Conservation (phyloP, 2,797 vertebrate genomes). For the Scyliorhinus canicula region DNA sequence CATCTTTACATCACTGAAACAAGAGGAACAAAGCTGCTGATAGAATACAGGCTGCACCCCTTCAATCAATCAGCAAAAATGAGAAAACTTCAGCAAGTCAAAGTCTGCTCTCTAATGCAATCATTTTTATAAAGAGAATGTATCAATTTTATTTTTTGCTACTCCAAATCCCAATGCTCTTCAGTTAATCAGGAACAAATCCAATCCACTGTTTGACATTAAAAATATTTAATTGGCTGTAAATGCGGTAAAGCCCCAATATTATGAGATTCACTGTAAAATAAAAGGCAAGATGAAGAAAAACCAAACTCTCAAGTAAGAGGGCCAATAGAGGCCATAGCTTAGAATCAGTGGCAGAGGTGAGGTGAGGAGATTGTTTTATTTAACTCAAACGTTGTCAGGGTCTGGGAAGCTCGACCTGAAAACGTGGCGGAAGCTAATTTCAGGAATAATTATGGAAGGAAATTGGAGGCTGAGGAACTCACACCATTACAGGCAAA, state of each 20-base stretch:
- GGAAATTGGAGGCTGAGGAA: background rate
- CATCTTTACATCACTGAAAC: background rate
- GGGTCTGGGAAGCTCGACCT: no score
- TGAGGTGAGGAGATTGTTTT: background rate
- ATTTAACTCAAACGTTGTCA: background rate
- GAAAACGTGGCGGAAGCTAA: background rate
- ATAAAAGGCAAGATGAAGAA: background rate
- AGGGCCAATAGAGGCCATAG: background rate
- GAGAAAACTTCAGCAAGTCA: background rate
- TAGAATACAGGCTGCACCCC: background rate
- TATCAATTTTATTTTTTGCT: background rate
- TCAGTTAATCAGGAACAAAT: background rate
- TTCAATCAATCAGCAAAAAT: background rate
- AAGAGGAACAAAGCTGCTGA: background rate
- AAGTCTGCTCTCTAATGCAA: background rate
- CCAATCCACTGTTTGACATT: background rate
- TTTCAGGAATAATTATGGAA: background rate
- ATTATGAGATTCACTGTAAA: background rate
- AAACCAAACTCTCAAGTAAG: background rate
- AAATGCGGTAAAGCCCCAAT: background rate
- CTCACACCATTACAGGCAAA: background rate
- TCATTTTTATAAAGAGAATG: background rate
- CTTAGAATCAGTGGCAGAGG: background rate
- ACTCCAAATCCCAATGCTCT: background rate
- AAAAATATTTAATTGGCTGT: background rate